Conservation (phyloP, 1,140 invertebrate genomes). For the Tetramorium simillimum region DNA sequence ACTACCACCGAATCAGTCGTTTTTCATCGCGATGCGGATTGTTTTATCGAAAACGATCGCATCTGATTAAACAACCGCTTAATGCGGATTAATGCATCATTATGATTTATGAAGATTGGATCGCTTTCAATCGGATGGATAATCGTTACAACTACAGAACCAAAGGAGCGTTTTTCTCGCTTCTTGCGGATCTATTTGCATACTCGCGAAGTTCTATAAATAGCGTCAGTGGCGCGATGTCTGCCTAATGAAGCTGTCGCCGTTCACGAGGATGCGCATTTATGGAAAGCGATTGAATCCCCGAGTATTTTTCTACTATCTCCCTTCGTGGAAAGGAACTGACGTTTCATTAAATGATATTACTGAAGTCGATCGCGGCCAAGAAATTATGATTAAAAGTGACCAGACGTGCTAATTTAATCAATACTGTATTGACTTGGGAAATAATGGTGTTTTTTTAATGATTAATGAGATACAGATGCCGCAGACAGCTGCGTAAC, state of each 20-base stretch:
- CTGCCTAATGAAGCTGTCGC: constrained; percentile 25
- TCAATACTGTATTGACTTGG: background rate
- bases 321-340: background rate
- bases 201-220: constrained; percentile 30
- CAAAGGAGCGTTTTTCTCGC: background rate
- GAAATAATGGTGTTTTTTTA: constrained; percentile 9
- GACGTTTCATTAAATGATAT: background rate
- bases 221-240: constrained; percentile 11
- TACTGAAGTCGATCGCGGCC: background rate
- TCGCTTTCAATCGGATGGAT: constrained; percentile 12
- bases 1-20: background rate
- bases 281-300: constrained; percentile 1
- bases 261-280: constrained; percentile 17
- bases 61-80: background rate
- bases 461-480: constrained; percentile 12
- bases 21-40: background rate
- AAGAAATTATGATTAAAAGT: background rate
- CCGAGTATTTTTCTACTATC: background rate
- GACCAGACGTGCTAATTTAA: background rate
- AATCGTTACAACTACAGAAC: background rate
- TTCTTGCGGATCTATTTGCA: constrained; percentile 33
- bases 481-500: constrained; percentile 13
- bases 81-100: constrained; percentile 27
- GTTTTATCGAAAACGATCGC: background rate
- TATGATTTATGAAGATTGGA: constrained; percentile 34